Conservation (phyloP, 2,113 vertebrate species). For the Chloropsis cyanopogon region DNA sequence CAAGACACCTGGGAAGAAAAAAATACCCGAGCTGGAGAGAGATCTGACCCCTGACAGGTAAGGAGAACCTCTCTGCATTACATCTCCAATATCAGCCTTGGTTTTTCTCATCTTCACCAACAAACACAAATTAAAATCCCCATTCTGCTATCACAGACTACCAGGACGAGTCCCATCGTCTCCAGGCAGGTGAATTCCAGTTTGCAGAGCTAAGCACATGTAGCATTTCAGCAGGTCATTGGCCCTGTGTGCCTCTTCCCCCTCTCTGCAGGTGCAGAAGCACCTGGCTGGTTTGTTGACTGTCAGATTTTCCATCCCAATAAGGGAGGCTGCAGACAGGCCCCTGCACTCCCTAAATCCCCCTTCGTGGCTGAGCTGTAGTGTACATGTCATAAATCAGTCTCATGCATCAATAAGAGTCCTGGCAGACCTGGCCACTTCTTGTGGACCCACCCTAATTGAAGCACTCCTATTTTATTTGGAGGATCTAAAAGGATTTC, state of each 20-base stretch:
- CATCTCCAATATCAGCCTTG: neutral
- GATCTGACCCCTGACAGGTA: slow-evolving; percentile 83
- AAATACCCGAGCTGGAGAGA: slow-evolving; percentile 65
- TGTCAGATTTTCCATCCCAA: neutral
- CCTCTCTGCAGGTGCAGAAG: neutral
- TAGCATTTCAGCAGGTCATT: neutral
- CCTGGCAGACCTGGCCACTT: neutral
- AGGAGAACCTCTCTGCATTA: neutral
- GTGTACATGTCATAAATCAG: neutral
- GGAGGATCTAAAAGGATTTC: neutral
- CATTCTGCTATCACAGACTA: neutral
- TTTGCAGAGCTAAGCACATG: neutral
- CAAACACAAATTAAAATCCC: neutral
- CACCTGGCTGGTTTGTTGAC: neutral
- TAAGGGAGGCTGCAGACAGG: neutral
- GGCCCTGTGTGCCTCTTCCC: neutral
- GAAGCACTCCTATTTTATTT: neutral
- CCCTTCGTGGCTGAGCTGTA: neutral
- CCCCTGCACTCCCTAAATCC: neutral
- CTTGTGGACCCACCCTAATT: neutral
- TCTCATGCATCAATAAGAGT: neutral
- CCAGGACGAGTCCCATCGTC: neutral
- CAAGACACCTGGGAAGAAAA: slow-evolving; percentile 51
- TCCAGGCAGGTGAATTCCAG: neutral
- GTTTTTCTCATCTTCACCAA: neutral